phyloP scores from a whole-genome alignment of 2,888 invertebrate genomes.

The Brenthis ino region DNA sequence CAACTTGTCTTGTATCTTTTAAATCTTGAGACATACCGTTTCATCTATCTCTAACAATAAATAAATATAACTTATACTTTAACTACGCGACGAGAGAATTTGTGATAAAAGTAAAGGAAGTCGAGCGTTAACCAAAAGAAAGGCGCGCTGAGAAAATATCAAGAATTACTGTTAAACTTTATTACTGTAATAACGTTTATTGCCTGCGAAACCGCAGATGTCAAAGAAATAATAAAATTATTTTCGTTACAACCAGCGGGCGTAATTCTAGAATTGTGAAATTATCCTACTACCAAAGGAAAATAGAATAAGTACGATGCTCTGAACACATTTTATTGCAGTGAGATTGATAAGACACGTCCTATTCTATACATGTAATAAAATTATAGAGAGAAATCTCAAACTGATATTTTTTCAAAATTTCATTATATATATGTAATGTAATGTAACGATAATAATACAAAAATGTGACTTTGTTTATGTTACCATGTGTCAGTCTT shows the following conservation, averaged over 20 bases:
- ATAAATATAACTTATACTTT: slow-evolving; percentile 18
- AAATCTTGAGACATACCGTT: slow-evolving; percentile 29
- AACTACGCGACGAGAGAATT: neutral
- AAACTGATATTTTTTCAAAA: no score
- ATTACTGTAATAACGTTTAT: slow-evolving; percentile 37
- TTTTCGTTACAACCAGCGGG: slow-evolving; percentile 25
- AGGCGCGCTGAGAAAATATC: slow-evolving; percentile 24
- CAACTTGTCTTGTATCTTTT: slow-evolving; percentile 32
- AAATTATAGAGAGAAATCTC: no score
- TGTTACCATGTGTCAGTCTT: no score
- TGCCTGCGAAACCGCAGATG: slow-evolving; percentile 35
- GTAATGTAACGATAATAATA: no score
- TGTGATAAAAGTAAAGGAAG: neutral
- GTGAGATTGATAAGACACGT: no score
- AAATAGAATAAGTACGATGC: no score
- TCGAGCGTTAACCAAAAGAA: slow-evolving; percentile 22
- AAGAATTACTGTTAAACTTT: slow-evolving; percentile 31
- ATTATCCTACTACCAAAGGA: no score
- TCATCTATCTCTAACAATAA: slow-evolving; percentile 2
- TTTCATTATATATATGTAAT: no score
- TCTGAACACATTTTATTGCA: no score
- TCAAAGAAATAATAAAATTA: slow-evolving; percentile 38
- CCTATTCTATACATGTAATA: no score
- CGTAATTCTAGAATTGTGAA: slow-evolving; percentile 13
- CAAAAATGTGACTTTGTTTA: no score